Evolutionary conservation across 1,140 invertebrate genomes (phyloP).

Genomic region (Meteorus sp.): DNA sequence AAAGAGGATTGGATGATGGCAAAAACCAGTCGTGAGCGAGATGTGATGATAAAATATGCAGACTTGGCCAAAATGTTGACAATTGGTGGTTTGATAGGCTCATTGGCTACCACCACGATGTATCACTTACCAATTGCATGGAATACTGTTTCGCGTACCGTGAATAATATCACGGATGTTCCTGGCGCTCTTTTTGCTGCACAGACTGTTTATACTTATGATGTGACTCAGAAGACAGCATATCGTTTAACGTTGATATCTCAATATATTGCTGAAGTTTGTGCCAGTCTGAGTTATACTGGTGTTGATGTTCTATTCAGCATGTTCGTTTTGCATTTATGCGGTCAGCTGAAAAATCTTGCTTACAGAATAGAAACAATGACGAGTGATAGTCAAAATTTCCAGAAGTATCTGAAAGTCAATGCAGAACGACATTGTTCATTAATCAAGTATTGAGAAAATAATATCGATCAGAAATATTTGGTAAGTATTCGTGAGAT

Average conservation of each 20-base stretch:
- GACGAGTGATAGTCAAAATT: neutral
- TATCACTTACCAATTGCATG: neutral
- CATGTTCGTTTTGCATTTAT: slow-evolving; percentile 10
- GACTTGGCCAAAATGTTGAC: neutral
- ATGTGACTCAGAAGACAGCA: neutral
- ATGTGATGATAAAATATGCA: slow-evolving; percentile 14
- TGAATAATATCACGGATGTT: slow-evolving; percentile 7
- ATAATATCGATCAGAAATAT: neutral
- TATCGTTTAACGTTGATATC: slow-evolving; percentile 3
- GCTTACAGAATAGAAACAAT: neutral
- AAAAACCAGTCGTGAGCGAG: neutral
- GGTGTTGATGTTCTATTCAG: slow-evolving; percentile 9
- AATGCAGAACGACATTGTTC: neutral
- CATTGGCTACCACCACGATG: neutral
- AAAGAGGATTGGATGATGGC: neutral
- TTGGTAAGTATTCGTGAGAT: neutral
- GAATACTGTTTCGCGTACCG: neutral
- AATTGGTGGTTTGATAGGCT: neutral
- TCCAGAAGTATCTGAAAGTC: neutral
- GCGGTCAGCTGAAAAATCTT: slow-evolving; percentile 20
- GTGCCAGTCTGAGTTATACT: slow-evolving; percentile 2
- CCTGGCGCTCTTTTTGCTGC: neutral
- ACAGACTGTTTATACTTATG: slow-evolving; percentile 13
- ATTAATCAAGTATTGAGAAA: slow-evolving; percentile 2
- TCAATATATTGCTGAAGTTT: neutral